A percentile compares a stretch with the other conserved stretches of the same genome.
phyloP scores from a whole-genome alignment of 2,113 vertebrate genomes.

The Paramisgurnus dabryanus region DNA sequence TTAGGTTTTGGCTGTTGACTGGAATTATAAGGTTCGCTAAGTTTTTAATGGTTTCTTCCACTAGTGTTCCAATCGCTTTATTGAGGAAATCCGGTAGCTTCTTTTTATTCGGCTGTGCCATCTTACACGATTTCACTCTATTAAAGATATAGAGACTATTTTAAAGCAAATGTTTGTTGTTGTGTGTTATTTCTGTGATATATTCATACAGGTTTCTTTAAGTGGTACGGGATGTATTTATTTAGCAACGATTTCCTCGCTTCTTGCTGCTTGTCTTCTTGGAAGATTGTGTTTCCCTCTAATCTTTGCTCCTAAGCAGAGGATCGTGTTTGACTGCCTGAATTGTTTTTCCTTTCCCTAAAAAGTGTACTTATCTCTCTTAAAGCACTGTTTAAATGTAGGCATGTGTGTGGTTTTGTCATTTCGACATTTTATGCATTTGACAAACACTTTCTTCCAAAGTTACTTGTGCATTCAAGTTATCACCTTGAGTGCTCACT shows the following conservation, averaged over 20 bases:
- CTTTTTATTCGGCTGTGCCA: background rate
- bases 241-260: background rate
- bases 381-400: no score
- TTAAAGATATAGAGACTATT: background rate
- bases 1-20: background rate
- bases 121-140: no score
- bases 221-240: no score
- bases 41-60: conserved; percentile 26
- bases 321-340: background rate
- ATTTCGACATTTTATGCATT: no score
- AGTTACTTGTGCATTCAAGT: no score
- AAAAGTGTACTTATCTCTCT: no score
- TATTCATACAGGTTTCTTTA: conserved; percentile 29
- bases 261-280: background rate
- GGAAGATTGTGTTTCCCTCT: background rate
- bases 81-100: conserved; percentile 15
- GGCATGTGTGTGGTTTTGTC: no score
- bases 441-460: no score
- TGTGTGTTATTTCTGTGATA: background rate
- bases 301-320: background rate
- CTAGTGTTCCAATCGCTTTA: background rate
- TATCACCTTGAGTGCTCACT: no score
- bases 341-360: background rate
- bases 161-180: background rate
- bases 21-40: background rate